Evolutionary conservation across 2,888 invertebrate species (phyloP), one percentile per base, ranked within the genome.

Genomic region (Ornithoptera priamus): DNA sequence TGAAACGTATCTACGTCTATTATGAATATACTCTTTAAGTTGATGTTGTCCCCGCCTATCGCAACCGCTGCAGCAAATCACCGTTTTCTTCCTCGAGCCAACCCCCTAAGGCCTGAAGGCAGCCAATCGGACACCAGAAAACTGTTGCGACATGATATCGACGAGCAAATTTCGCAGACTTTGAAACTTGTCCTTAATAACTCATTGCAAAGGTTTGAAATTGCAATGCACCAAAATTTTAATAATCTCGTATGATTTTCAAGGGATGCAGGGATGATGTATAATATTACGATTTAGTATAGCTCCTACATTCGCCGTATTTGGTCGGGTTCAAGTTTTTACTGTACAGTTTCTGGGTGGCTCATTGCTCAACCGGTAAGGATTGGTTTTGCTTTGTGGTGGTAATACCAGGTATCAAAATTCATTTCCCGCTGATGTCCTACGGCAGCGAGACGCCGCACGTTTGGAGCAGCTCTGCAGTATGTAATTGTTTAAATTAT

Each of bases 371-470:
- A 61, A n/a, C 36, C 22, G 53, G 56, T 68, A 69, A 62, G 72
- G 68, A 65, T 74, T 72, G 69, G 57, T 74, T 74, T 72, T 75
- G 69, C 72, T 72, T 65, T 68, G 72, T 72, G 71, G 80, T 75
- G 79, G 73, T 68, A 74, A 71, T 15, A 72, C 72, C 76, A 87
- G 80, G 86, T 84, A 80, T 89, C 92, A 92, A 92, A 83, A 92
- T 92, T 92, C 92, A 92, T 92, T 92, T 92, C 92, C 92, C 92
- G 88, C 92, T 92, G 86, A 93, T 93, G 93, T 92, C 93, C 75
- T 91, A 92, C 89, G 90, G 91, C 76, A 91, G 89, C 81, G 93
- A 93, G 85, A 86, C 92, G 88, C 89, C 93, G 85, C 93, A 93
- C 87, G 91, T 92, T 73, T 93, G 93, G 93, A 89, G 89, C 81